phyloP scores from a whole-genome alignment of 2,888 invertebrate genomes.

The Pardosa pseudoannulata region DNA sequence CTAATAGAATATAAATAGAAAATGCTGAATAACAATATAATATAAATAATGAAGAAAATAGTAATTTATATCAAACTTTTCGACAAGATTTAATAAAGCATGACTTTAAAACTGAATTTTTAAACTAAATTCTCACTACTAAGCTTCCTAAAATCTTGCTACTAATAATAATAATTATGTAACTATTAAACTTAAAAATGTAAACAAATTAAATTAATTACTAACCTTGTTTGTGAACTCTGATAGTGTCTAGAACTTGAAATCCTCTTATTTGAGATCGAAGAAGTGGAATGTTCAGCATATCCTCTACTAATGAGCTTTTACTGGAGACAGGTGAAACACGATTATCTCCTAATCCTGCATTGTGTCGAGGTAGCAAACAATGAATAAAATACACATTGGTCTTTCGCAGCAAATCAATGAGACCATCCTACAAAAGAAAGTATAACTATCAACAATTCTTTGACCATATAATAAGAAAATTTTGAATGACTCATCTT shows the following conservation, averaged over 20 bases:
- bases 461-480: too few species aligned
- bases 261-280: constrained; percentile 93
- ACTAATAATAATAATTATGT: neutral
- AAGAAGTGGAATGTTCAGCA: constrained; percentile 90
- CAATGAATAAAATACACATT: constrained; percentile 92
- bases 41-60: too few species aligned
- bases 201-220: neutral
- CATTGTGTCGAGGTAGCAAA: constrained; percentile 86
- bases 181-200: neutral
- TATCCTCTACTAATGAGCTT: constrained; percentile 77
- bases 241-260: constrained; percentile 91
- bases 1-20: too few species aligned
- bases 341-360: constrained; percentile 82
- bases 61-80: too few species aligned
- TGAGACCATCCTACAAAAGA: constrained; percentile 88
- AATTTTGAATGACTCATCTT: too few species aligned
- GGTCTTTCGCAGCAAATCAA: constrained; percentile 92
- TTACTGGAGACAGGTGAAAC: constrained; percentile 74
- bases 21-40: too few species aligned
- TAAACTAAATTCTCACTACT: too few species aligned
- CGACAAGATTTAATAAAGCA: too few species aligned
- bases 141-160: too few species aligned
- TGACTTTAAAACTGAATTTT: too few species aligned
- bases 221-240: constrained; percentile 89
- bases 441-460: too few species aligned